Conservation (phyloP, 1,140 invertebrate genomes). For the Grapholita molesta region DNA sequence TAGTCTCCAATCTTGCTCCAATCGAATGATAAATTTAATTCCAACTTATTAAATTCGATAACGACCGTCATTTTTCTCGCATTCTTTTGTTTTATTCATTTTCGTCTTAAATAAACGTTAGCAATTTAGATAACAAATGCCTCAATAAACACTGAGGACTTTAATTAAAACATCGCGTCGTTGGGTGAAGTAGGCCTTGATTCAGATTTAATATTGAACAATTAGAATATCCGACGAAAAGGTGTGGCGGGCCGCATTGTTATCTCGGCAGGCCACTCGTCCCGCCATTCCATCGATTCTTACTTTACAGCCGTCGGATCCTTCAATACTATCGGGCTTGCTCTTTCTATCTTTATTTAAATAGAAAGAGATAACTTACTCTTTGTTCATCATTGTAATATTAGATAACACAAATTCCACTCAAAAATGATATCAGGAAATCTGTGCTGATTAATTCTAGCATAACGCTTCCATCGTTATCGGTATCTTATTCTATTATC, state of each 20-base stretch:
- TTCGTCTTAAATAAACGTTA: slow-evolving; percentile 8
- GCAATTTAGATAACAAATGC: not conserved
- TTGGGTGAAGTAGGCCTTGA: not conserved
- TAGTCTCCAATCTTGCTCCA: too few relatives aligned
- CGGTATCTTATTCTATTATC: not conserved
- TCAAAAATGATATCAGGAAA: not conserved
- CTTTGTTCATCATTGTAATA: not conserved
- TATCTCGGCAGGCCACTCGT: slow-evolving; percentile 3
- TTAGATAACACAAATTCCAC: not conserved
- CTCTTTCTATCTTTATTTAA: not conserved
- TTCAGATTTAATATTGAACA: slow-evolving; percentile 4
- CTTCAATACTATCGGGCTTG: not conserved
- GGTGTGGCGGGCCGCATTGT: slow-evolving; percentile 9
- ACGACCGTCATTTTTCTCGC: not conserved
- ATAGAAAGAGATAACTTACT: not conserved
- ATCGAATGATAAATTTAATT: not conserved
- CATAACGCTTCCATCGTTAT: not conserved
- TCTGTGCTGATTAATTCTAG: not conserved
- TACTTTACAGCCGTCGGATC: not conserved
- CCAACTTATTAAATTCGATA: not conserved
- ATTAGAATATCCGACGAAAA: slow-evolving; percentile 2
- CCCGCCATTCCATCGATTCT: not conserved
- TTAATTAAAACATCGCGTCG: slow-evolving; percentile 1
- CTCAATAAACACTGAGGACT: not conserved
- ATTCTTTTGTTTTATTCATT: not conserved